phyloP scores from a whole-genome alignment of 2,797 vertebrate genomes.

The Heteromormyrus szaboi region DNA sequence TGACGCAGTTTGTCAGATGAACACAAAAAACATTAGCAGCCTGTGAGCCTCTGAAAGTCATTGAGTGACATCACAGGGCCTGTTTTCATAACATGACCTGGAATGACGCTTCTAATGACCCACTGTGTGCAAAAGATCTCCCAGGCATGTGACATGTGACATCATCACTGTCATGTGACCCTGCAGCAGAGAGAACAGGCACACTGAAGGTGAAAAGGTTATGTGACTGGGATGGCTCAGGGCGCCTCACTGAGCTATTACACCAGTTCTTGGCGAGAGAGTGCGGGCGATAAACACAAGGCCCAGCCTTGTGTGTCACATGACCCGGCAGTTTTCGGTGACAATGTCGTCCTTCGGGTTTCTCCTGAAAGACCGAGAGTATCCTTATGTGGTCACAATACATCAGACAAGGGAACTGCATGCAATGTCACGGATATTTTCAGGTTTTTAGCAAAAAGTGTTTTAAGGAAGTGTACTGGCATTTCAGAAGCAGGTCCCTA shows the following conservation, averaged over 20 bases:
- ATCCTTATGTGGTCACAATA: background rate
- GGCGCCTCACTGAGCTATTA: background rate
- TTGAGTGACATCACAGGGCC: background rate
- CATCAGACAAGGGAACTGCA: background rate
- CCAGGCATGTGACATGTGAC: background rate
- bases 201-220: background rate
- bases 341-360: background rate
- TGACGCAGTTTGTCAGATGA: background rate
- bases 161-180: conserved; percentile 5
- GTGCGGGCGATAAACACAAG: background rate
- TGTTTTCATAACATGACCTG: background rate
- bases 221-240: background rate
- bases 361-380: background rate
- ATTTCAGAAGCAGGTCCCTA: background rate
- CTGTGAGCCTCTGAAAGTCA: background rate
- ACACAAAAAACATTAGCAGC: background rate
- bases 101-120: background rate
- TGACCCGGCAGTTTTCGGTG: background rate
- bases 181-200: background rate
- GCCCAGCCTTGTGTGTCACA: background rate
- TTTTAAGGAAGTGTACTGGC: background rate
- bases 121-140: background rate
- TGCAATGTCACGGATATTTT: background rate
- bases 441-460: background rate
- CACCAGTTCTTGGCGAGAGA: background rate